These are phyloP conservation scores for Lampropteryx suffumata DNA, from an alignment of 2,888 invertebrate genomes.

Conservation along the genomic window DNA sequence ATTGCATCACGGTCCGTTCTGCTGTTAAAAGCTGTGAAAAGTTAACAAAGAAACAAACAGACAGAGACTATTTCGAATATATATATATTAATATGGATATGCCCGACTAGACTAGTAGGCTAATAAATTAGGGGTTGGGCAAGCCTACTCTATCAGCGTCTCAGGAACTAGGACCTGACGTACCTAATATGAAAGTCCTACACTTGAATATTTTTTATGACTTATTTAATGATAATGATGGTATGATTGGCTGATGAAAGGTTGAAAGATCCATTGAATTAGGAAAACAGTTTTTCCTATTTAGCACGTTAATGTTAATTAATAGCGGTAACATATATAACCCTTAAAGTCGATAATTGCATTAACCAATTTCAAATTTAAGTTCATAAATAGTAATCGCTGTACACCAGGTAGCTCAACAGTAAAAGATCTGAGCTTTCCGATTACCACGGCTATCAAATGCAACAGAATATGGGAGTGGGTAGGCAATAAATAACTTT, in stretches of 20 bases:
- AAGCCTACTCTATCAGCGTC: too few relatives aligned
- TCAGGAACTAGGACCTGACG: too few relatives aligned
- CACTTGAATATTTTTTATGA: too few relatives aligned
- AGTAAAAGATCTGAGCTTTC: slow-evolving; percentile 31
- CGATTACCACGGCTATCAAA: slow-evolving; percentile 36
- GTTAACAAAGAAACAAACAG: too few relatives aligned
- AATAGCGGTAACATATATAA: slow-evolving; percentile 3
- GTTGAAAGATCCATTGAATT: neutral
- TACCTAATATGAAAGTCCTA: too few relatives aligned
- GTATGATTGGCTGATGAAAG: neutral
- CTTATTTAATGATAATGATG: too few relatives aligned
- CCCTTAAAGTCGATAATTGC: slow-evolving; percentile 20
- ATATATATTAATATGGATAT: too few relatives aligned
- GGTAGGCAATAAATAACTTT: slow-evolving; percentile 26
- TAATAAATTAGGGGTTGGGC: too few relatives aligned
- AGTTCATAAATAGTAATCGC: slow-evolving; percentile 25
- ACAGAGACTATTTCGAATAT: too few relatives aligned
- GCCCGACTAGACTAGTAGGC: too few relatives aligned
- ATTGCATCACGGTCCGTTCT: too few relatives aligned
- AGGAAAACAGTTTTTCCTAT: slow-evolving; percentile 1
- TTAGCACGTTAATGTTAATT: slow-evolving; percentile 1
- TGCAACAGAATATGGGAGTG: slow-evolving; percentile 23
- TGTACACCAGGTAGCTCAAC: slow-evolving; percentile 25
- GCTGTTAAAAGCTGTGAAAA: too few relatives aligned
- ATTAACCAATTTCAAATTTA: slow-evolving; percentile 27